Base-by-base conservation (phyloP, 1,140 invertebrate species). In the Phthorimaea operculella region DNA sequence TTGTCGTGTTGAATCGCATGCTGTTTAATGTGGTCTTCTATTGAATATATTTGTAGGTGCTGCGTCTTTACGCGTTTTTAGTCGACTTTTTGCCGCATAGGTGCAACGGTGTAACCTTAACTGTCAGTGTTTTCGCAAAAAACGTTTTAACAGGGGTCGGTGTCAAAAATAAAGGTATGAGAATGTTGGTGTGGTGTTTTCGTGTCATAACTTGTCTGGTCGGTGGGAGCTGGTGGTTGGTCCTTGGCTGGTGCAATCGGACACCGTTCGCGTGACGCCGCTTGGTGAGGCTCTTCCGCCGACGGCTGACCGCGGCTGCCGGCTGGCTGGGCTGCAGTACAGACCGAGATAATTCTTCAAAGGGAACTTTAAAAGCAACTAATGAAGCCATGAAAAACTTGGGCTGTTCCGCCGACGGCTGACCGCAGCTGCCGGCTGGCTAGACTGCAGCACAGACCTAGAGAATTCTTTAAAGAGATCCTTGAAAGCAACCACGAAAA, bases 121-220 rank as follows among this genome's bases (percentile, higher is more conserved):
- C 21, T 28, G 21, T 28, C 21, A 28, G 21, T 28, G 21, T 28
- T 28, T 28, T 59, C 42, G 47, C 47, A 48, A 54, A 51, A 59
- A 55, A 44, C 45, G 44, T 50, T 10, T 10, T 54, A 62, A 64
- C 63, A 64, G 62, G 64, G 62, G 59, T 72, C 58, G 34, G 57
- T 74, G 66, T 69, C 70, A 70, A 71, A 75, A 79, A 70, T 67
- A 68, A 71, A 73, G 57, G 64, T 73, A 71, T 55, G 33, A 21
- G 54, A 64, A 68, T 72, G 70, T 68, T 64, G 44, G 42, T 42
- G 58, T 42, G 58, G 51, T 54, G 56, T 59, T 78, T 71, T 74
- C 73, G 66, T 77, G 76, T 79, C 76, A 74, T 74, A 76, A 79
- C 66, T 74, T 69, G 77, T 77, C 65, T 58, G 61, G 61, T 28